Conservation (phyloP, 2,797 vertebrate genomes). For the Parambassis ranga region DNA sequence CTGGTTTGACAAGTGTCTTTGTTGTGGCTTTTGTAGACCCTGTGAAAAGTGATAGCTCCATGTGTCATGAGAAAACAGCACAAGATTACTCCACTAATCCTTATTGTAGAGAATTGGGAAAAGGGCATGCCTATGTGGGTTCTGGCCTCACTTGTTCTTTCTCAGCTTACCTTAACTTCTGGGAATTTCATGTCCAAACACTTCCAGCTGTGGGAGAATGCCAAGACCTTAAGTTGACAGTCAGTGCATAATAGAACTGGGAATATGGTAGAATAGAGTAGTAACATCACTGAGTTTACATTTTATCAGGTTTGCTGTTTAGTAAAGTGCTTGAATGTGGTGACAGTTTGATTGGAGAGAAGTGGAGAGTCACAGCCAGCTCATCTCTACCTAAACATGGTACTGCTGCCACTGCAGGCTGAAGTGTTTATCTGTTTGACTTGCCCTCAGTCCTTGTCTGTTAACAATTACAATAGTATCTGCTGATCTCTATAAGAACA, state of each 20-base stretch:
- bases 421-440: not conserved
- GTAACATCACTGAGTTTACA: not conserved
- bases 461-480: constrained; percentile 1
- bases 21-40: constrained; percentile 34
- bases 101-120: not conserved
- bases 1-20: constrained; percentile 29
- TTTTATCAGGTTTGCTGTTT: not conserved
- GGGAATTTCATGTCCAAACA: constrained; percentile 27
- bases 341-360: too few relatives aligned
- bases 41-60: constrained; percentile 48
- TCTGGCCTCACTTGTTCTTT: constrained; percentile 16
- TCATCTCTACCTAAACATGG: too few relatives aligned
- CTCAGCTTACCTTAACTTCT: constrained; percentile 25
- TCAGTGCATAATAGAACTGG: not conserved
- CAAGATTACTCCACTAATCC: constrained; percentile 8
- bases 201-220: constrained; percentile 2
- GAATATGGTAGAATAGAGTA: not conserved
- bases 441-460: not conserved
- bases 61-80: constrained; percentile 33
- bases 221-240: not conserved
- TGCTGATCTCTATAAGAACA: not conserved
- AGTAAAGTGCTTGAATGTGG: too few relatives aligned
- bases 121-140: not conserved
- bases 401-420: too few relatives aligned
- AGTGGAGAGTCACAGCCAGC: too few relatives aligned